Evolutionary conservation across 2,113 vertebrate genomes (phyloP).

Genomic region (Hyaena hyaena): DNA sequence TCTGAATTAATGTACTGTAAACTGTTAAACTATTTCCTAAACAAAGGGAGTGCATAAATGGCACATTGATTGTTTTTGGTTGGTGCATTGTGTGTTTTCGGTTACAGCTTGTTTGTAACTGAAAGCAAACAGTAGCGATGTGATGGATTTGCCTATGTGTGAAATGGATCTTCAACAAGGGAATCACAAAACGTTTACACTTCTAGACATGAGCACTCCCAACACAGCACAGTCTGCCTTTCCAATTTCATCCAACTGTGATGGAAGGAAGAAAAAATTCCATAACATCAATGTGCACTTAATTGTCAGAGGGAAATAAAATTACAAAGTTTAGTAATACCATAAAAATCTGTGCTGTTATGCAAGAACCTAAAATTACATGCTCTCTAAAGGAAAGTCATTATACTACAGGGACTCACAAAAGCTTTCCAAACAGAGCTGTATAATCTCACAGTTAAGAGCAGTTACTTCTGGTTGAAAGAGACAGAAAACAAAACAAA

Average conservation of each 20-base stretch:
- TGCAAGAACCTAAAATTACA: conserved; percentile 86
- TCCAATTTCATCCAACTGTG: conserved; percentile 83
- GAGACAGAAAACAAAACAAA: conserved; percentile 73
- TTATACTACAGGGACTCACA: conserved; percentile 82
- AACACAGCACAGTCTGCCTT: conserved; percentile 75
- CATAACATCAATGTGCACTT: conserved; percentile 83
- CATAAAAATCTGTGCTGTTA: conserved; percentile 86
- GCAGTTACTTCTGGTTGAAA: conserved; percentile 80
- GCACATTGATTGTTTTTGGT: conserved; percentile 66
- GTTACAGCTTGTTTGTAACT: conserved; percentile 80
- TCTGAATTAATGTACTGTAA: conserved; percentile 72
- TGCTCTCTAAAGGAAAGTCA: conserved; percentile 86
- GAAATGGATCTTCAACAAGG: conserved; percentile 84
- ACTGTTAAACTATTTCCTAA: conserved; percentile 64
- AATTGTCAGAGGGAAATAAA: conserved; percentile 89
- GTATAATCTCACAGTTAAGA: conserved; percentile 84
- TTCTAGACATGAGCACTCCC: conserved; percentile 82
- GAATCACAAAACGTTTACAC: conserved; percentile 83
- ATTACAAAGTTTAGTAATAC: conserved; percentile 87
- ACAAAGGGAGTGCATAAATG: conserved; percentile 68
- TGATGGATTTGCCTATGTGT: conserved; percentile 85
- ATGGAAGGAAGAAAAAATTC: conserved; percentile 80
- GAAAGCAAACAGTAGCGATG: conserved; percentile 80
- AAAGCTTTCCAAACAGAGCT: conserved; percentile 84
- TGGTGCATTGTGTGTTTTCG: conserved; percentile 75